Conservation (phyloP, 1,140 invertebrate species). For the Zaprionus kolodkinae region DNA sequence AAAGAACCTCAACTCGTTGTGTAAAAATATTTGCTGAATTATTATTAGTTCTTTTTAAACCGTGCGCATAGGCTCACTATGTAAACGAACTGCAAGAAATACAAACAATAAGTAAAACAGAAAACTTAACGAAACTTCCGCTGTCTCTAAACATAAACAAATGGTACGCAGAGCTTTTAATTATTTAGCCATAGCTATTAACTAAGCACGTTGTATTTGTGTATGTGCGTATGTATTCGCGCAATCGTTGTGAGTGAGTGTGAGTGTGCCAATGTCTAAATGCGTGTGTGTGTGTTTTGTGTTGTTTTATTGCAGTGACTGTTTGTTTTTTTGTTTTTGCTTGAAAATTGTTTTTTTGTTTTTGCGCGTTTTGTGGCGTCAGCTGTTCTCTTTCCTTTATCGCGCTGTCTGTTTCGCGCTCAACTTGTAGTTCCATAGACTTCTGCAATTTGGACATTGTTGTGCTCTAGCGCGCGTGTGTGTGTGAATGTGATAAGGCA, state of each 20-base stretch:
- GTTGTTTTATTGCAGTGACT: slow-evolving; percentile 34
- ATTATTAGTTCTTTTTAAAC: background rate
- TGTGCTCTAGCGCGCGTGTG: slow-evolving; percentile 8
- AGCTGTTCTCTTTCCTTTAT: slow-evolving; percentile 62
- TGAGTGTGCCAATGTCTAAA: slow-evolving; percentile 6
- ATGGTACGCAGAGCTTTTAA: slow-evolving; percentile 55
- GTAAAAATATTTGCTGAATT: slow-evolving; percentile 41
- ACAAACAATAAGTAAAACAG: slow-evolving; percentile 18
- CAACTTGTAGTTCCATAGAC: slow-evolving; percentile 21
- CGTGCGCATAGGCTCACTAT: slow-evolving; percentile 21
- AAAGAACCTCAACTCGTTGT: slow-evolving; percentile 31
- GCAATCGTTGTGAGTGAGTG: background rate
- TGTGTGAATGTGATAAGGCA: slow-evolving; percentile 28
- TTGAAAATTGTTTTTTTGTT: slow-evolving; percentile 39
- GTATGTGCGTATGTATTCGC: background rate
- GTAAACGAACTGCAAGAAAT: slow-evolving; percentile 7
- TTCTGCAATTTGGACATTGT: slow-evolving; percentile 52
- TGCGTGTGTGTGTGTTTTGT: background rate
- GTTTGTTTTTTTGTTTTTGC: slow-evolving; percentile 33
- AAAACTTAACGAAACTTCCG: slow-evolving; percentile 20
- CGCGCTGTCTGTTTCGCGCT: slow-evolving; percentile 47
- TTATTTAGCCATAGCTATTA: slow-evolving; percentile 22
- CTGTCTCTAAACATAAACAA: slow-evolving; percentile 65
- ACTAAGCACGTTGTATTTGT: slow-evolving; percentile 7
- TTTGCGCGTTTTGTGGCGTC: slow-evolving; percentile 43